Conservation (phyloP, 2,797 vertebrate genomes). For the Pelodytes ibericus region DNA sequence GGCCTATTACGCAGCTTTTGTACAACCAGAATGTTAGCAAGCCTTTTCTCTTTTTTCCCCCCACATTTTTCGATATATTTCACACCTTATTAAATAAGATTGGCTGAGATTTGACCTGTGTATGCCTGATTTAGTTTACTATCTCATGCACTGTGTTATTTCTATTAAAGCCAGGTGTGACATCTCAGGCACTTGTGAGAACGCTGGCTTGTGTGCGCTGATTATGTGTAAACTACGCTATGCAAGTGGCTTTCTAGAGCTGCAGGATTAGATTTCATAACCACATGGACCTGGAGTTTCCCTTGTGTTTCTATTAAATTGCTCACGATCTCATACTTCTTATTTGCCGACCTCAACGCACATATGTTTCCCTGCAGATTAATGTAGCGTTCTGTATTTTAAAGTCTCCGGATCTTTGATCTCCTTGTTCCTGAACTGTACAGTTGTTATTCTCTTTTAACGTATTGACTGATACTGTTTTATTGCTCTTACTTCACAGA, state of each 20-base stretch:
- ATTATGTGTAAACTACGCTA: constrained; percentile 54
- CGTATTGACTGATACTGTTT: constrained; percentile 33
- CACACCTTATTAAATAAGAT: constrained; percentile 52
- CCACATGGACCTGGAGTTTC: constrained; percentile 50
- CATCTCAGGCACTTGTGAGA: constrained; percentile 49
- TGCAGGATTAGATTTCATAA: constrained; percentile 52
- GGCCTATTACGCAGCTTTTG: background rate
- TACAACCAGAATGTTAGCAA: background rate
- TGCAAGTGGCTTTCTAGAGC: constrained; percentile 47
- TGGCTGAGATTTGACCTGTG: constrained; percentile 51
- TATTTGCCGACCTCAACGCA: constrained; percentile 46
- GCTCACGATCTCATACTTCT: constrained; percentile 48
- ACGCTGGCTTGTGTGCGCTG: constrained; percentile 29
- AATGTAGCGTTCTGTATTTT: constrained; percentile 38
- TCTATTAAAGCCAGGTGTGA: constrained; percentile 55
- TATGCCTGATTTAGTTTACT: constrained; percentile 52
- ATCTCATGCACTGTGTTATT: constrained; percentile 48
- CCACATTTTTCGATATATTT: constrained; percentile 28
- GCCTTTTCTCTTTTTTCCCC: background rate
- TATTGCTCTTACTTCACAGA: too few relatives aligned
- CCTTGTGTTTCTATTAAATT: constrained; percentile 57
- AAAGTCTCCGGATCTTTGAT: constrained; percentile 41
- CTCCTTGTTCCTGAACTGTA: constrained; percentile 1
- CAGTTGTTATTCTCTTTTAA: constrained; percentile 40
- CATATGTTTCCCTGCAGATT: constrained; percentile 45